Base-by-base conservation (phyloP, 92 coral and sea anemone genomes). In the Diadumene lineata region DNA sequence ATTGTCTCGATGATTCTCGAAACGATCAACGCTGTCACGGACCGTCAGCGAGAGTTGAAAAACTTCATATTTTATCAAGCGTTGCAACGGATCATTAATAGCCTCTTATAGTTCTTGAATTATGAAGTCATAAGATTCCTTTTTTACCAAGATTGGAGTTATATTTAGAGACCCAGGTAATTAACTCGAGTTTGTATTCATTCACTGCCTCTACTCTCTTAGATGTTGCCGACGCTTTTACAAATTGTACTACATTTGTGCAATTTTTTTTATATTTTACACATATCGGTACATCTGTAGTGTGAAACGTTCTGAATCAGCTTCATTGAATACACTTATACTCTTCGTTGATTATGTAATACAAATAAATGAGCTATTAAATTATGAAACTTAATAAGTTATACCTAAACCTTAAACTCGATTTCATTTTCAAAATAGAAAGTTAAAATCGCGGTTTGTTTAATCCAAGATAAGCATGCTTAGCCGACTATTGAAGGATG, bases 141-240 rank as follows among this genome's bases (percentile, higher is more conserved):
- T 11, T 62, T 62, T 58, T 7, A 8, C 64, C 22, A 53, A 53
- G 8, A 11, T 58, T 16, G 43, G 11, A 62, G 68, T 62, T 16
- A 26, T 28, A 23, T 60, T 15, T 62, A 62, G 31, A 28, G 68
- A 31, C 28, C n/a, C 68, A 62, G 43, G 7, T 62, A 62, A 62
- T 62, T 62, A 62, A 31, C 68, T 29, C 31, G 43, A 28, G 27
- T 62, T 62, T 30, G 19, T 28, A 13, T 62, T 15, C 68, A n/a
- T 62, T 62, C 31, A 62, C 31, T 28, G 43, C 68, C 43, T 30
- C 31, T 15, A 4, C 1, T 62, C 31, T 28, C 43, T 31, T 62
- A 28, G 3, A 62, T 62, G 68, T 62, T 62, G 43, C 68, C 68
- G 68, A 31, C 68, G 43, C 68, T 62, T 31, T 7, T 62, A 16